Evolutionary conservation across 2,113 vertebrate species (phyloP), one percentile per base, ranked within the genome.

Genomic region (Oreochromis niloticus): DNA sequence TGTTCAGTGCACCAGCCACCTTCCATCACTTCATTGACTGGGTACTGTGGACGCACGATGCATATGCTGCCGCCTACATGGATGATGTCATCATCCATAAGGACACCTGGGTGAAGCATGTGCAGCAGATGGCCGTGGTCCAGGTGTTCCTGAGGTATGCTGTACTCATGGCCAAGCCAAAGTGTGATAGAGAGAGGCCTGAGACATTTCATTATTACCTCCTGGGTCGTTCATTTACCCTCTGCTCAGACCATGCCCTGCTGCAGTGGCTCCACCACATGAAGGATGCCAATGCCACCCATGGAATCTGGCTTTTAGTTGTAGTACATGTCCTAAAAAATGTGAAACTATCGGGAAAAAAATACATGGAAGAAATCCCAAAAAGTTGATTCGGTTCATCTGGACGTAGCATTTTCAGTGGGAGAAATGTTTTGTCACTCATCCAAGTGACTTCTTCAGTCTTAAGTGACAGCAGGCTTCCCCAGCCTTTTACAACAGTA

Each of bases 41-140:
- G 52, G 52, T 55, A 55, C n/a, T 3, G 5, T 55, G n/a, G n/a
- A 55, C 0, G 1, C 52, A 55, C 52, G 22, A 22, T 55, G 1
- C 52, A 55, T 55, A 55, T 55, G 52, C 52, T 55, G 5, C 52
- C 3, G 2, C 52, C 52, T 55, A 55, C 52, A 55, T 55, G 52
- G 3, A 55, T 55, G n/a, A 55, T 55, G 10, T 55, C n/a, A 22
- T 55, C 10, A 55, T 55, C 52, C 2, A 55, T 55, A 12, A 55
- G 52, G 52, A 55, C 52, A 55, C 5, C 52, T 6, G 52, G 52
- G 52, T 54, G 52, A 19, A 54, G 5, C 52, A 54, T 22, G 52
- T 54, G 9, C 1, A 1, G 52, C 52, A 54, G 52, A n/a, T 54
- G n/a, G n/a, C 9, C 52, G 2, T 55, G 52, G 52, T 55, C 52